These are phyloP conservation scores for Neelides folsomi DNA, from an alignment of 2,888 invertebrate species.

Conservation along the genomic window DNA sequence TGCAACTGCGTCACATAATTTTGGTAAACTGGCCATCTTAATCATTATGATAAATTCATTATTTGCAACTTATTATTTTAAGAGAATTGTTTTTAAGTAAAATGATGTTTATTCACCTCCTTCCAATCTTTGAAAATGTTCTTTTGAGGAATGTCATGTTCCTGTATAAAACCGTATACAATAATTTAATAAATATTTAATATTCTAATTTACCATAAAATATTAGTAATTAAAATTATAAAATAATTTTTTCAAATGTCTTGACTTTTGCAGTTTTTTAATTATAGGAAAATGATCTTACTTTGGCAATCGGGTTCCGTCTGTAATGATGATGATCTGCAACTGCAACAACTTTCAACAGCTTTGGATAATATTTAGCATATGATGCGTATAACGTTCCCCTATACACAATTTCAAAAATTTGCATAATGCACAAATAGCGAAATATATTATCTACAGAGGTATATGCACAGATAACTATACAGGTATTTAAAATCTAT, in stretches of 20 bases:
- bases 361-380: conserved; percentile 22
- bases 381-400: conserved; percentile 24
- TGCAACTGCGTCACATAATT: conserved; percentile 27
- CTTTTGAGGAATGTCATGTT: conserved; percentile 21
- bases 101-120: conserved; percentile 12
- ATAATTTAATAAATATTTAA: neutral
- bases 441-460: too few relatives aligned
- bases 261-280: neutral
- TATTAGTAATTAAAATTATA: neutral
- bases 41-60: neutral
- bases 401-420: conserved; percentile 4
- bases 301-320: conserved; percentile 19
- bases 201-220: neutral
- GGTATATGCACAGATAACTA: too few relatives aligned
- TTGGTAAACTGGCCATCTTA: conserved; percentile 18
- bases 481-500: neutral
- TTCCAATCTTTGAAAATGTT: conserved; percentile 23
- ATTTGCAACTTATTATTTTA: neutral
- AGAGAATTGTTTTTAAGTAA: neutral
- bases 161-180: conserved; percentile 17
- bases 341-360: conserved; percentile 29
- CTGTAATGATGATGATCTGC: conserved; percentile 27
- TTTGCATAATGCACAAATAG: too few relatives aligned
- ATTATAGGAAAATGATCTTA: conserved; percentile 4
- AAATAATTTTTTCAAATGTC: neutral